phyloP scores from a whole-genome alignment of 2,888 invertebrate genomes.

The Scaptomyza polygonia region DNA sequence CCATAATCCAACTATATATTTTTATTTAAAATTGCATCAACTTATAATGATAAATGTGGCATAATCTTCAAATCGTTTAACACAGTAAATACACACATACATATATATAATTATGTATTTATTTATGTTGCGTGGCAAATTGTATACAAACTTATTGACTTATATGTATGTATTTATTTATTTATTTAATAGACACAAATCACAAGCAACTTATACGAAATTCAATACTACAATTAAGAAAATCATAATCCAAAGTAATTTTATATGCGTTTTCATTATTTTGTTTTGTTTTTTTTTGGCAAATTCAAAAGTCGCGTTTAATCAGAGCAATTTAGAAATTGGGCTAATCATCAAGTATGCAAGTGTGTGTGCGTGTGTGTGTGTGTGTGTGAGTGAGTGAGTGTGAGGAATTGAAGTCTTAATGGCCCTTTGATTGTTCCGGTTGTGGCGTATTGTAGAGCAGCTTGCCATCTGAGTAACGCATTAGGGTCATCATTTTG shows the following conservation, averaged over 20 bases:
- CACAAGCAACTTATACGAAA: slow-evolving; percentile 60
- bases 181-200: slow-evolving; percentile 42
- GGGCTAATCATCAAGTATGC: slow-evolving; percentile 44
- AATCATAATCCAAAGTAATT: slow-evolving; percentile 36
- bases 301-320: slow-evolving; percentile 30
- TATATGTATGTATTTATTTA: background rate
- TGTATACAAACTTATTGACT: slow-evolving; percentile 5
- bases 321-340: slow-evolving; percentile 53
- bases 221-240: slow-evolving; percentile 66
- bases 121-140: background rate
- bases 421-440: slow-evolving; percentile 17
- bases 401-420: background rate
- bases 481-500: slow-evolving; percentile 83
- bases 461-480: slow-evolving; percentile 78
- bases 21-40: slow-evolving; percentile 50
- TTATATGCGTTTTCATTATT: slow-evolving; percentile 15
- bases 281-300: slow-evolving; percentile 48
- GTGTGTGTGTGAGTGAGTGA: no score
- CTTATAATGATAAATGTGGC: slow-evolving; percentile 31
- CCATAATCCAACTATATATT: slow-evolving; percentile 22
- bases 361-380: background rate
- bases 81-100: slow-evolving; percentile 33
- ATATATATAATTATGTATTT: background rate
- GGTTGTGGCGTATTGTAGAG: slow-evolving; percentile 44
- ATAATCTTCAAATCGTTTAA: slow-evolving; percentile 31